Percentiles rank a stretch among this genome's conserved stretches.
phyloP scores from a whole-genome alignment of 1,140 invertebrate species.

The Microplitis demolitor region DNA sequence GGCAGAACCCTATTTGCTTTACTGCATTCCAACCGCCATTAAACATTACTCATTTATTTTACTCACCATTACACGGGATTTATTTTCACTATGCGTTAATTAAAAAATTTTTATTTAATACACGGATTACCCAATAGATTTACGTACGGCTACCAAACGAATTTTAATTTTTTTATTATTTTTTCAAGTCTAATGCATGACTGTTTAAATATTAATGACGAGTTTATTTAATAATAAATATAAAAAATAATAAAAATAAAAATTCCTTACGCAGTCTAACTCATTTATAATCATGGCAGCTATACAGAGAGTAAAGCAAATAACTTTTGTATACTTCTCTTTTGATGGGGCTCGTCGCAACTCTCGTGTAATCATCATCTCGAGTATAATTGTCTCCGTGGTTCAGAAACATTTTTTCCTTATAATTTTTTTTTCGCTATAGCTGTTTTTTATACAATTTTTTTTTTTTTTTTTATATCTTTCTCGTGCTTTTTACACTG shows the following conservation, averaged over 20 bases:
- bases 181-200: too few species aligned
- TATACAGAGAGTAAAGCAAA: background rate
- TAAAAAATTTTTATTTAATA: too few species aligned
- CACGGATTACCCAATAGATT: too few species aligned
- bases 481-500: conserved; percentile 29
- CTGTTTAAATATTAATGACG: too few species aligned
- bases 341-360: conserved; percentile 30
- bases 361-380: too few species aligned
- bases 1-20: conserved; percentile 56
- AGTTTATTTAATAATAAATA: too few species aligned
- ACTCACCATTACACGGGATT: conserved; percentile 18
- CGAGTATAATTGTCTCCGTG: conserved; percentile 44
- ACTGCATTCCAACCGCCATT: conserved; percentile 55
- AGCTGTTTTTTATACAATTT: background rate
- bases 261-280: conserved; percentile 28
- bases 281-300: conserved; percentile 43
- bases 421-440: background rate
- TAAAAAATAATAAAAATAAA: too few species aligned
- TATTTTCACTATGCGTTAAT: too few species aligned
- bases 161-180: too few species aligned
- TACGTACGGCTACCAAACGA: too few species aligned
- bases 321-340: conserved; percentile 12
- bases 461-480: background rate
- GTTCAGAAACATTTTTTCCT: conserved; percentile 16
- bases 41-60: conserved; percentile 31